A percentile compares a stretch with the other conserved stretches of the same genome.
phyloP scores from a whole-genome alignment of 2,888 invertebrate species.

The Galeruca laticollis region DNA sequence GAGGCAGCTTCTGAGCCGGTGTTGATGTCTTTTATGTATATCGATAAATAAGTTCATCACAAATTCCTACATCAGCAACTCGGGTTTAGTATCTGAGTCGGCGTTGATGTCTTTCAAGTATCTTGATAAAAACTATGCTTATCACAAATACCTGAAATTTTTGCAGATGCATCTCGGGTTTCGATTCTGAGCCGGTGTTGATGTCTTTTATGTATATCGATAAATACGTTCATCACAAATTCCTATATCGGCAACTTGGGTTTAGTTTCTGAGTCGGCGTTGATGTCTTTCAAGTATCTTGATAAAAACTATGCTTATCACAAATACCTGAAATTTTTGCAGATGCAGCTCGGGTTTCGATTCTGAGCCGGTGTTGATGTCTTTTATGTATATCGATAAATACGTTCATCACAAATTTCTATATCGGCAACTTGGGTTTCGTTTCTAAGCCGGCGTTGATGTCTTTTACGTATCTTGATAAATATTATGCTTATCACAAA shows the following conservation, averaged over 20 bases:
- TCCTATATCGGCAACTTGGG: constrained; percentile 43
- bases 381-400: constrained; percentile 35
- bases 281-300: constrained; percentile 25
- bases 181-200: background rate
- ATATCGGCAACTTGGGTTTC: constrained; percentile 40
- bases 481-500: background rate
- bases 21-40: background rate
- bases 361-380: background rate
- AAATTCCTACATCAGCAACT: constrained; percentile 48
- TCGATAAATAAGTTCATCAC: constrained; percentile 35
- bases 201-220: constrained; percentile 34
- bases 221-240: constrained; percentile 39
- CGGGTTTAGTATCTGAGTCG: constrained; percentile 40
- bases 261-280: constrained; percentile 40
- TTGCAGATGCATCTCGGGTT: background rate
- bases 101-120: constrained; percentile 34
- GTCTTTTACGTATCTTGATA: constrained; percentile 19
- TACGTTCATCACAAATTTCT: constrained; percentile 43
- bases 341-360: background rate
- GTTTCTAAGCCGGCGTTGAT: constrained; percentile 38
- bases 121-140: background rate
- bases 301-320: background rate
- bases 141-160: background rate
- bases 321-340: background rate
- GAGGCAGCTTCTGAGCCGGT: too few relatives aligned